Percentiles rank a stretch among this genome's conserved stretches.
These are phyloP conservation scores for Eurytoma californica DNA, from an alignment of 2,888 invertebrate species.

Conservation along the genomic window DNA sequence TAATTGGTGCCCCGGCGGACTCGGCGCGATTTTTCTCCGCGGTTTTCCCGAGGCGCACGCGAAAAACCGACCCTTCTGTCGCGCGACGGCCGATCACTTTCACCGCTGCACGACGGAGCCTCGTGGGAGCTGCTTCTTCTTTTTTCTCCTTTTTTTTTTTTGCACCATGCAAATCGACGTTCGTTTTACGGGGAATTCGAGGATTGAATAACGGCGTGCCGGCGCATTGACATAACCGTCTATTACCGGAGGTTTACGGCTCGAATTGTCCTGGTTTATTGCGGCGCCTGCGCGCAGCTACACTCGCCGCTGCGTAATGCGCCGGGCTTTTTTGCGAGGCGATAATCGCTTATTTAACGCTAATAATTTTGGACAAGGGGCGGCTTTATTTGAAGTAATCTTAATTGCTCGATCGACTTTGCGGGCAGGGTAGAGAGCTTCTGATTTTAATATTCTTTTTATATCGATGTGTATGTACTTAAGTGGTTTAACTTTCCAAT, in stretches of 20 bases:
- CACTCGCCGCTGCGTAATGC: too few species aligned
- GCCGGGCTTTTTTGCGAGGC: too few species aligned
- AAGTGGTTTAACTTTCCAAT: too few species aligned
- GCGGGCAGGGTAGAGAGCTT: too few species aligned
- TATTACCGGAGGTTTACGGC: not conserved
- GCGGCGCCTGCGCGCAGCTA: too few species aligned
- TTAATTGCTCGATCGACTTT: too few species aligned
- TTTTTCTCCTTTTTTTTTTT: not conserved
- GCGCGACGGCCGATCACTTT: conserved; percentile 14
- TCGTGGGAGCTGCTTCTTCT: too few species aligned
- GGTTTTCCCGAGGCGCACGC: conserved; percentile 17
- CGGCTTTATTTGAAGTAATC: too few species aligned
- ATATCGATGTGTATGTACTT: too few species aligned
- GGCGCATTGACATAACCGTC: not conserved
- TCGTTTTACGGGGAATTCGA: not conserved
- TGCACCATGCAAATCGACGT: conserved; percentile 11
- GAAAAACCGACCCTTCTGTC: not conserved
- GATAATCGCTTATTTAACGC: too few species aligned
- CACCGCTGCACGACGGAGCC: not conserved
- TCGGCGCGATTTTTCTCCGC: conserved; percentile 13
- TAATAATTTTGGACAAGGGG: too few species aligned
- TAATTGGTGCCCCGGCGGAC: conserved; percentile 51
- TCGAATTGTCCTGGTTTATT: not conserved
- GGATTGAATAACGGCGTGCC: not conserved
- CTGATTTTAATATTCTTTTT: too few species aligned